Base-by-base conservation (phyloP, 30 jellyfish, hydroid and myxozoan genomes). In the Cassiopea xamachana region DNA sequence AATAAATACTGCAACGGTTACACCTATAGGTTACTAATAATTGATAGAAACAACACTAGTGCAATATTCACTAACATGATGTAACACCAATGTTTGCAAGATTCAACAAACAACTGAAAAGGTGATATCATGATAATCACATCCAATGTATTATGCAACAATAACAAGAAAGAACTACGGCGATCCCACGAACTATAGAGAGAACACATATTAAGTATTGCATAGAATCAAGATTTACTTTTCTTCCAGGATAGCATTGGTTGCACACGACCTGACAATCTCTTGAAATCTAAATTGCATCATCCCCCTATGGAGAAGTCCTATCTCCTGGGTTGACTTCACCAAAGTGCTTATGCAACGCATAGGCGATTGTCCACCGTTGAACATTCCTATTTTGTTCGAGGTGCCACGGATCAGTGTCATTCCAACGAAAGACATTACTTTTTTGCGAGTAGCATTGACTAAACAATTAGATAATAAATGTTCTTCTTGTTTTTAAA, bases 221-320 rank as follows among this genome's bases (percentile, higher is more conserved):
- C 39, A 27, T 27, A 27, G 39, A 27, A 69, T 69, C 45, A 69
- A 17, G n/a, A 17, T 43, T 43, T 17, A 17, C 48, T 18, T 69
- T 18, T 71, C 80, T 4, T 71, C 39, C 1, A 7, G 51, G 50
- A 14, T 71, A 3, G 58, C 80, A 1, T 58, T 69, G 68, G 86
- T 70, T 46, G 94, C 61, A 67, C 85, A 87, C 12, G 89, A 87
- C 60, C 90, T 46, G 12, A 48, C 16, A 45, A 87, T 74, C 77
- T 77, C 89, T 19, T 14, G 62, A 43, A 75, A 87, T 68, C 94
- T 39, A 48, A 68, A 79, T 87, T 87, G 86, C 94, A 87, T 87
- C 94, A 87, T 77, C 94, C 58, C 64, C 70, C 77, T 81, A 44
- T 87, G 89, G 8, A 87, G 88, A 16, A 51, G 88, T 85, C 94